Percentiles rank a stretch among this genome's conserved stretches.
Conservation (phyloP, 2,888 invertebrate genomes). For the Galeruca laticollis region DNA sequence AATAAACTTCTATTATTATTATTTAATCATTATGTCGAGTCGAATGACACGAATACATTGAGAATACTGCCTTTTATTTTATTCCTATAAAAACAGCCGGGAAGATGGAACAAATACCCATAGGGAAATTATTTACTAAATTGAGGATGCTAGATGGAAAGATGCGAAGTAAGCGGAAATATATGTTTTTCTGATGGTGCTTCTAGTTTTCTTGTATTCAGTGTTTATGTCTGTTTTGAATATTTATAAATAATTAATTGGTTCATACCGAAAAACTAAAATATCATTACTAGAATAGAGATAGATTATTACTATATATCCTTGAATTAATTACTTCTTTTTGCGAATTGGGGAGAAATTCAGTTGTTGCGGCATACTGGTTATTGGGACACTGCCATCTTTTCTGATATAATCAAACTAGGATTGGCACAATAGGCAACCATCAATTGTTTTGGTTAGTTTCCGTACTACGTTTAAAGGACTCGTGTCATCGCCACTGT, state of each 20-base stretch:
- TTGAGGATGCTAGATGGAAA: constrained; percentile 2
- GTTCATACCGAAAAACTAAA: background rate
- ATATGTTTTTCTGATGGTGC: background rate
- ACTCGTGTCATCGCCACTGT: too few species aligned
- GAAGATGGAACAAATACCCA: constrained; percentile 17
- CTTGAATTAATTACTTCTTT: too few species aligned
- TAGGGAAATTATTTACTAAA: constrained; percentile 19
- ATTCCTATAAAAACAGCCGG: constrained; percentile 11
- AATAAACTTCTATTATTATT: background rate
- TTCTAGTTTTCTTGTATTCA: background rate
- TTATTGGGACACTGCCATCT: too few species aligned
- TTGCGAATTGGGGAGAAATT: too few species aligned
- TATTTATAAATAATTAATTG: background rate
- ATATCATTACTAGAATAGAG: too few species aligned
- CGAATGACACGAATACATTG: background rate
- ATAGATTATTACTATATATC: too few species aligned
- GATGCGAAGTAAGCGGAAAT: background rate
- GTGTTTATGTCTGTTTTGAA: background rate
- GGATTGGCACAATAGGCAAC: too few species aligned
- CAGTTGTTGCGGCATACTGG: too few species aligned
- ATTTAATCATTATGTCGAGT: background rate
- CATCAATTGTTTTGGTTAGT: too few species aligned
- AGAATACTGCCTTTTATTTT: constrained; percentile 1
- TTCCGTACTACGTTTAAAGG: too few species aligned
- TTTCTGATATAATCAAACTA: too few species aligned